These are phyloP conservation scores for Lordiphosa clarofinis DNA, from an alignment of 1,140 invertebrate genomes.

Conservation along the genomic window DNA sequence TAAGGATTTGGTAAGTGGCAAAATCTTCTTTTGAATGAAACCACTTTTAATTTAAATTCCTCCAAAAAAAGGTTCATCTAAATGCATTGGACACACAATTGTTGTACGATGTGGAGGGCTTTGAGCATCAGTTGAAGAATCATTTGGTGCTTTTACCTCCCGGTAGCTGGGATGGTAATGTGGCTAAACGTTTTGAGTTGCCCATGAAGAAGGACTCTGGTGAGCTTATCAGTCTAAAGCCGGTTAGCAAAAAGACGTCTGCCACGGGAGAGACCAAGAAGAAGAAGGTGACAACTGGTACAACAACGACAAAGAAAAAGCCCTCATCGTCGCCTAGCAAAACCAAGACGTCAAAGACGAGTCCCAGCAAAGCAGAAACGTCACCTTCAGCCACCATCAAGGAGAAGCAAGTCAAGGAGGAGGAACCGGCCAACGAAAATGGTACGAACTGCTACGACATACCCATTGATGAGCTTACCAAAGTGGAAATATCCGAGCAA, in stretches of 20 bases:
- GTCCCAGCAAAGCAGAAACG: not conserved
- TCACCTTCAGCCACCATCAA: not conserved
- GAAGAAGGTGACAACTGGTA: slow-evolving; percentile 23
- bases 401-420: slow-evolving; percentile 8
- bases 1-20: slow-evolving; percentile 55
- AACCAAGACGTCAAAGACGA: slow-evolving; percentile 13
- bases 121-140: slow-evolving; percentile 60
- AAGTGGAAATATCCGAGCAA: slow-evolving; percentile 38
- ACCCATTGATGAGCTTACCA: slow-evolving; percentile 37
- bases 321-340: slow-evolving; percentile 23
- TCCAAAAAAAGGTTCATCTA: slow-evolving; percentile 50
- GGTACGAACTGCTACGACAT: slow-evolving; percentile 8
- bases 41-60: not conserved
- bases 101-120: slow-evolving; percentile 60
- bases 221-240: slow-evolving; percentile 21
- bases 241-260: slow-evolving; percentile 8
- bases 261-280: slow-evolving; percentile 4
- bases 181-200: slow-evolving; percentile 60
- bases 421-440: slow-evolving; percentile 3
- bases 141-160: slow-evolving; percentile 61
- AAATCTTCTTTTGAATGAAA: not conserved
- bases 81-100: slow-evolving; percentile 48
- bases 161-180: slow-evolving; percentile 62
- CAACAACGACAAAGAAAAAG: slow-evolving; percentile 28
- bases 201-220: slow-evolving; percentile 34